Conservation (phyloP, 2,888 invertebrate genomes). For the Pammene fasciana region DNA sequence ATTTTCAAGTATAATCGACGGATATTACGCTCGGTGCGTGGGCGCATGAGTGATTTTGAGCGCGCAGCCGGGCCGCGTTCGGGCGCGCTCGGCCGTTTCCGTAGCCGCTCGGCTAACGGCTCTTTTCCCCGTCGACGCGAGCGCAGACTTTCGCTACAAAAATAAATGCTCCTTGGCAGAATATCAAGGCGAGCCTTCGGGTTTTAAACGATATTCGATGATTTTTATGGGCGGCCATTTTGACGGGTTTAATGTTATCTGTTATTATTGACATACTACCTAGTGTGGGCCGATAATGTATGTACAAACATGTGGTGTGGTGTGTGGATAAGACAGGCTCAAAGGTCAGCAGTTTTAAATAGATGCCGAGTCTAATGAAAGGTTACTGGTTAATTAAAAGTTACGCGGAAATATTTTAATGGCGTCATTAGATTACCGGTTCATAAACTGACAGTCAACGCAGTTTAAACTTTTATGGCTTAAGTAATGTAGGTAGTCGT, state of each 20-base stretch:
- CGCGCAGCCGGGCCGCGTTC: slow-evolving; percentile 58
- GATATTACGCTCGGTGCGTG: slow-evolving; percentile 40
- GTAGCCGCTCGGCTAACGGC: slow-evolving; percentile 74
- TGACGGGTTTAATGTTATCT: slow-evolving; percentile 28
- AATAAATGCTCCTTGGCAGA: slow-evolving; percentile 82
- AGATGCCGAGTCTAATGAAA: slow-evolving; percentile 38
- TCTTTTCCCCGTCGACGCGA: slow-evolving; percentile 65
- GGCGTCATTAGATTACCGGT: slow-evolving; percentile 26
- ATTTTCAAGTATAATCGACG: slow-evolving; percentile 34
- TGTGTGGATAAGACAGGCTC: slow-evolving; percentile 28
- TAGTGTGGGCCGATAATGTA: slow-evolving; percentile 36
- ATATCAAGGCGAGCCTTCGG: slow-evolving; percentile 80
- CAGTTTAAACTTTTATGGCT: slow-evolving; percentile 10
- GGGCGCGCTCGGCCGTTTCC: slow-evolving; percentile 69
- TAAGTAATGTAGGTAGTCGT: background rate
- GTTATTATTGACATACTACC: slow-evolving; percentile 35
- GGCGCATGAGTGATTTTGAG: slow-evolving; percentile 59
- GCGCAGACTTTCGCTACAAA: slow-evolving; percentile 79
- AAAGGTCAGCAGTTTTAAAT: slow-evolving; percentile 41
- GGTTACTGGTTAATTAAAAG: slow-evolving; percentile 39
- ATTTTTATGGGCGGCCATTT: slow-evolving; percentile 71
- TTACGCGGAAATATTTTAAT: slow-evolving; percentile 37
- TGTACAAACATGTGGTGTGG: slow-evolving; percentile 20
- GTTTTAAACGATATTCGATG: slow-evolving; percentile 67
- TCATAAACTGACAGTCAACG: background rate